Evolutionary conservation across 2,888 invertebrate species (phyloP), one percentile per base, ranked within the genome.

Genomic region (Lysandra bellargus): DNA sequence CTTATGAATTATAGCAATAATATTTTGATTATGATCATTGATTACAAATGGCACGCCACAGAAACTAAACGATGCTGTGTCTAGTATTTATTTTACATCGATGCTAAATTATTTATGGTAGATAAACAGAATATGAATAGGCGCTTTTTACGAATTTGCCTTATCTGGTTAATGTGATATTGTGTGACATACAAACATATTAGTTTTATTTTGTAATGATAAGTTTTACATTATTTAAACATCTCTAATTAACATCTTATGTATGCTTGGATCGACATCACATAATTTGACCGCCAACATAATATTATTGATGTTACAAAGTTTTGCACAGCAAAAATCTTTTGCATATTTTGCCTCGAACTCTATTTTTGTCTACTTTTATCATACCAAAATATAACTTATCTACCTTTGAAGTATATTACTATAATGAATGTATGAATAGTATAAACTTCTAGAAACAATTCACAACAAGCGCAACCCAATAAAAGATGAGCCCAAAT

Each of bases 401-500:
- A 5, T 40, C 40, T 40, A 40, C 40, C 40, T 40, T 6, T 40
- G 40, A 40, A 40, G 7, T 6, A 40, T 40, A 40, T 40, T 40
- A 40, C 40, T 5, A 7, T 40, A 40, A 40, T 40, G 7, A 40
- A 40, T 40, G 40, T 40, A 40, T 40, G 1, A 40, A 44, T 9
- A 44, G 7, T 9, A 49, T 9, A 49, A 12, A 49, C 44, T 44
- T 44, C 44, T 7, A 57, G 14, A 17, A 17, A 53, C 53, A 23
- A 30, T 12, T 30, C 23, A 30, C 12, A 6, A 64, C 2, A 69
- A 69, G 14, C 69, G 33, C 17, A 44, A 73, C 9, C 40, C 23
- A 79, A 60, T 57, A 79, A 57, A 79, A 75, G 85, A 85, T 92
- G 90, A 93, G 87, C 87, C 88, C 83, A 86, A 92, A 93, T 93